Percentiles rank a stretch among this genome's conserved stretches.
Conservation (phyloP, 2,797 vertebrate species). For the Labeo calbasu region DNA sequence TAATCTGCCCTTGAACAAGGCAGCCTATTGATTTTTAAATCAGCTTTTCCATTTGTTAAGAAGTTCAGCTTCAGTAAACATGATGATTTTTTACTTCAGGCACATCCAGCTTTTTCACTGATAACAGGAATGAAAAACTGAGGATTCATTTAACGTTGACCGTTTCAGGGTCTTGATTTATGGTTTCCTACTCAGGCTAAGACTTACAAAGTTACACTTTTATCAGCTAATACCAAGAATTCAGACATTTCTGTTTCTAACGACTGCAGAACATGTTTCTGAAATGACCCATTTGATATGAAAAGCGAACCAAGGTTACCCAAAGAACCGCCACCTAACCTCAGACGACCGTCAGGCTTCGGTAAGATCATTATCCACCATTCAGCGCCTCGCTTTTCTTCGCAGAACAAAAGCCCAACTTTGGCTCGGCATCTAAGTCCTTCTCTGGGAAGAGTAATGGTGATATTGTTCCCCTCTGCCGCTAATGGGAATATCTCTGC, state of each 20-base stretch:
- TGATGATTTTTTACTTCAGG: conserved; percentile 20
- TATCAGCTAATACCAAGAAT: neutral
- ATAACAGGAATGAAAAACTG: conserved; percentile 10
- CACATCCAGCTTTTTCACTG: conserved; percentile 6
- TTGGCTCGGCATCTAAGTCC: conserved; percentile 59
- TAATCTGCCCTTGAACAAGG: conserved; percentile 25
- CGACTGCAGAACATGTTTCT: neutral
- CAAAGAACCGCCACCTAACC: conserved; percentile 29
- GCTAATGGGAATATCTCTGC: conserved; percentile 67
- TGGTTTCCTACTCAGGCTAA: neutral
- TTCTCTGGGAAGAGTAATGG: conserved; percentile 61
- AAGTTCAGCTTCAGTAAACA: conserved; percentile 27
- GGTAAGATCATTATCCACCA: conserved; percentile 66
- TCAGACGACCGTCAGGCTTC: conserved; percentile 52
- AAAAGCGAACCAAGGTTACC: neutral
- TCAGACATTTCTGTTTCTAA: neutral
- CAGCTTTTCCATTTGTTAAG: conserved; percentile 32
- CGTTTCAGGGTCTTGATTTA: conserved; percentile 1
- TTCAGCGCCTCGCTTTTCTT: conserved; percentile 61
- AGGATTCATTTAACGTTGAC: conserved; percentile 7
- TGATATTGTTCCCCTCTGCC: conserved; percentile 59
- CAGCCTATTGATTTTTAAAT: conserved; percentile 31
- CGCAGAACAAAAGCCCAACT: conserved; percentile 65
- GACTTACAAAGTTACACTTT: neutral
- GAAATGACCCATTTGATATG: neutral